These are phyloP conservation scores for Ginglymostoma cirratum DNA, from an alignment of 2,113 vertebrate species.

Conservation along the genomic window DNA sequence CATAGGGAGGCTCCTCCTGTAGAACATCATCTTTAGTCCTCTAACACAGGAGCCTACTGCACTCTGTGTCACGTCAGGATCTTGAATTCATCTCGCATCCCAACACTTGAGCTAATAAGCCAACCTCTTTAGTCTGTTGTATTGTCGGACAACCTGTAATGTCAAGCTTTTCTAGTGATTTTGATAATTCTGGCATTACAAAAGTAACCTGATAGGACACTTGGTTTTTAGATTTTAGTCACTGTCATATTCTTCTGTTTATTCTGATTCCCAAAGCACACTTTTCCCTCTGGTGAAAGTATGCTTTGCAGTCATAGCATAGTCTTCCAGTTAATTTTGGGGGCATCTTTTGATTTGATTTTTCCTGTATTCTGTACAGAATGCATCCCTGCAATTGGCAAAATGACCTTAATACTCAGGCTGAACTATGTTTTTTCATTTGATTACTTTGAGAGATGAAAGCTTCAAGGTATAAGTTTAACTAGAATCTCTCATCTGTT, in stretches of 20 bases:
- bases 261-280: background rate
- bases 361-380: background rate
- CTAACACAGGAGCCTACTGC: too few species aligned
- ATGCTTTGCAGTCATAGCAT: background rate
- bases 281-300: background rate
- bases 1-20: too few species aligned
- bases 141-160: too few species aligned
- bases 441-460: background rate
- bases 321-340: background rate
- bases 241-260: background rate
- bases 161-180: background rate
- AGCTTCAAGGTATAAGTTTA: background rate
- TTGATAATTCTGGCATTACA: too few species aligned
- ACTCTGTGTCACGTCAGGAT: too few species aligned
- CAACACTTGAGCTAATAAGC: too few species aligned
- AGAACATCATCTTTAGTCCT: too few species aligned
- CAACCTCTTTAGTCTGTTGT: too few species aligned
- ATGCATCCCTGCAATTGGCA: background rate
- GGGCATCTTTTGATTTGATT: background rate
- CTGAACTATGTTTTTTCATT: background rate
- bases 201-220: background rate
- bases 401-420: background rate
- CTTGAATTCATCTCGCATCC: too few species aligned
- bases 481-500: background rate
- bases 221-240: background rate